Percentiles rank a stretch among this genome's conserved stretches.
Evolutionary conservation across 2,797 vertebrate genomes (phyloP).

Genomic region (Poecilia picta): DNA sequence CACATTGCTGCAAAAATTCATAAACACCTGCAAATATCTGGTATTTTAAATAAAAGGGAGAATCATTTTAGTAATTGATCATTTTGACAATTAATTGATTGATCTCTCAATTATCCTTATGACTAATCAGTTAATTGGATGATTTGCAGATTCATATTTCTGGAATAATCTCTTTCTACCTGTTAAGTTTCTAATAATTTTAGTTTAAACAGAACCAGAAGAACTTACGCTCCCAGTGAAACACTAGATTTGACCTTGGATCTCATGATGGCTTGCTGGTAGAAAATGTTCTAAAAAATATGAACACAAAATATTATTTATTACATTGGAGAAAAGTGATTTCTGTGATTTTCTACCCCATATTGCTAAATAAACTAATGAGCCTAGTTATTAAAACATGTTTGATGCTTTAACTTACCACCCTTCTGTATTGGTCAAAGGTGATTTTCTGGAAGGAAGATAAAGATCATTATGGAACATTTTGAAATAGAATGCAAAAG

Average conservation of each 20-base stretch:
- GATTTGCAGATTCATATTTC: no score
- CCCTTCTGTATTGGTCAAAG: slow-evolving; percentile 85
- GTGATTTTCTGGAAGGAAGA: slow-evolving; percentile 85
- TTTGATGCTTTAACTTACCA: slow-evolving; percentile 58
- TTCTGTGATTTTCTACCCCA: neutral
- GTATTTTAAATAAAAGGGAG: neutral
- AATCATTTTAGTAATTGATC: no score
- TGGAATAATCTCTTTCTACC: neutral
- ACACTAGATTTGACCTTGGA: slow-evolving; percentile 95
- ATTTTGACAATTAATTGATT: no score
- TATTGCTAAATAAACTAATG: neutral
- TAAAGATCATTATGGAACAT: neutral
- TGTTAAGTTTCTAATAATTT: neutral
- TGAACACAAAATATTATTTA: neutral
- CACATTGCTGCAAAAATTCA: neutral
- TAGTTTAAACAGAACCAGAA: neutral
- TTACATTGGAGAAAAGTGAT: neutral
- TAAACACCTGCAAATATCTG: neutral
- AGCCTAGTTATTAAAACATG: neutral
- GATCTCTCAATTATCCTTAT: no score
- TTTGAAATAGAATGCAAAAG: neutral
- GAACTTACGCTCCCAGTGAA: slow-evolving; percentile 93
- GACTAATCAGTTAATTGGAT: no score
- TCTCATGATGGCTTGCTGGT: slow-evolving; percentile 91
- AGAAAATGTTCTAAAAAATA: slow-evolving; percentile 88